A percentile compares a stretch with the other conserved stretches of the same genome.
Conservation (phyloP, 2,113 vertebrate genomes). For the Sinocyclocheilus anshuiensis region DNA sequence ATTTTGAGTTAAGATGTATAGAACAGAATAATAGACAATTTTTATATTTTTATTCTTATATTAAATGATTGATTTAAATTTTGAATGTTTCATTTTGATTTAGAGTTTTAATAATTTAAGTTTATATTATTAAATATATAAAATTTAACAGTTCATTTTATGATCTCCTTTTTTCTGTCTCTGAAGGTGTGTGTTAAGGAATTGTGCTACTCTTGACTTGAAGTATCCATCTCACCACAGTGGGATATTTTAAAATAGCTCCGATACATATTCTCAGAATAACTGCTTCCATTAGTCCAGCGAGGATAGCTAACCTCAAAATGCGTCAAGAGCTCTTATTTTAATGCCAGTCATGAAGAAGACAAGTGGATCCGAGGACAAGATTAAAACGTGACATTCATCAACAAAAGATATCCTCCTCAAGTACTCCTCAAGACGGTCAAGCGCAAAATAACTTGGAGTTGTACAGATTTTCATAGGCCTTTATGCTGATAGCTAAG, state of each 20-base stretch:
- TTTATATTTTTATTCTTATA: too few relatives aligned
- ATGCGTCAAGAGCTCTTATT: slow-evolving; percentile 51
- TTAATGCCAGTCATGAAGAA: slow-evolving; percentile 34
- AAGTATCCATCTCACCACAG: slow-evolving; percentile 48
- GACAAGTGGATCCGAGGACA: slow-evolving; percentile 8
- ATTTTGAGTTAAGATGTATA: too few relatives aligned
- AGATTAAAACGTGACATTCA: slow-evolving; percentile 17
- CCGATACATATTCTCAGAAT: slow-evolving; percentile 65
- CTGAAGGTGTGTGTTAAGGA: neutral
- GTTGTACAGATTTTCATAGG: neutral
- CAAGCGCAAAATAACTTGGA: slow-evolving; percentile 34
- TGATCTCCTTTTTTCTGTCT: neutral
- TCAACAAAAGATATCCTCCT: slow-evolving; percentile 22
- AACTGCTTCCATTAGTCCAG: slow-evolving; percentile 63
- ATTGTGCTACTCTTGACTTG: slow-evolving; percentile 10
- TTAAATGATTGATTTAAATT: too few relatives aligned
- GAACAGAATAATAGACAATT: too few relatives aligned
- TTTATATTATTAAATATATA: too few relatives aligned
- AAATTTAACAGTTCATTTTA: neutral
- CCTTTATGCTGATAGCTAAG: neutral
- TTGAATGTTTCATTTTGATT: too few relatives aligned
- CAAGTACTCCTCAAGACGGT: neutral
- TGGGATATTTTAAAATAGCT: slow-evolving; percentile 48
- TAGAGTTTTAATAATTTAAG: too few relatives aligned
- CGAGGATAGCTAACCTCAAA: slow-evolving; percentile 60